Base-by-base conservation (phyloP, 2,797 vertebrate species). In the Liparis tanakae region DNA sequence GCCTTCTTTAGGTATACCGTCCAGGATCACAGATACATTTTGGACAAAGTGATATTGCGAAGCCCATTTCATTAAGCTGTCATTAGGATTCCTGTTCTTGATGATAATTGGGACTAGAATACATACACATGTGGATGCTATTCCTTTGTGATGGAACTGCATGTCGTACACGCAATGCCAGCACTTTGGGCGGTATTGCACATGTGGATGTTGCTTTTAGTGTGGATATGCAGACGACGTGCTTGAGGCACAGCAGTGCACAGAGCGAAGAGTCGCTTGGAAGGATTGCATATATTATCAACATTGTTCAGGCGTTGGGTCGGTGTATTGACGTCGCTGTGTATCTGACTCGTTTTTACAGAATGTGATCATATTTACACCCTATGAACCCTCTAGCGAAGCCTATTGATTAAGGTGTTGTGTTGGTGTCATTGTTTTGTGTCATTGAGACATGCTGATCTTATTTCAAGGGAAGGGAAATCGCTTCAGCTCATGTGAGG, bases 401-500 rank as follows among this genome's bases (percentile, higher is more conserved):
- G 25, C 13, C 36, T 67, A 22, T 72, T 71, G 69, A 78, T 83
- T 34, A 34, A 48, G 18, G 66, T 44, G 46, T 70, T 1, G 34
- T 70, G 76, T 68, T 78, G 79, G 72, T 61, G 60, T 55, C 71
- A 36, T 78, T 74, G 64, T 67, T 37, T 36, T 3, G 33, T 36
- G 68, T 80, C 43, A 74, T 5, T 54, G 71, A 83, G 70, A 69
- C 71, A 14, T 39, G 46, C 20, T 7, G 64, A 65, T 76, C 74
- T 41, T 9, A 36, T 84, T 76, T 83, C 63, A 37, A 22, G n/a
- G 71, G 67, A 63, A 39, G 48, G 72, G 20, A 5, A 55, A 58
- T 48, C 20, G 12, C 20, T 66, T 55, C 39, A 68, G 43, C 66
- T 72, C 17, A 65, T 57, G 61, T 67, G 70, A 81, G 51, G 25